A percentile compares a stretch with the other conserved stretches of the same genome.
These are phyloP conservation scores for Thunnus thynnus DNA, from an alignment of 2,113 vertebrate genomes.

Conservation along the genomic window DNA sequence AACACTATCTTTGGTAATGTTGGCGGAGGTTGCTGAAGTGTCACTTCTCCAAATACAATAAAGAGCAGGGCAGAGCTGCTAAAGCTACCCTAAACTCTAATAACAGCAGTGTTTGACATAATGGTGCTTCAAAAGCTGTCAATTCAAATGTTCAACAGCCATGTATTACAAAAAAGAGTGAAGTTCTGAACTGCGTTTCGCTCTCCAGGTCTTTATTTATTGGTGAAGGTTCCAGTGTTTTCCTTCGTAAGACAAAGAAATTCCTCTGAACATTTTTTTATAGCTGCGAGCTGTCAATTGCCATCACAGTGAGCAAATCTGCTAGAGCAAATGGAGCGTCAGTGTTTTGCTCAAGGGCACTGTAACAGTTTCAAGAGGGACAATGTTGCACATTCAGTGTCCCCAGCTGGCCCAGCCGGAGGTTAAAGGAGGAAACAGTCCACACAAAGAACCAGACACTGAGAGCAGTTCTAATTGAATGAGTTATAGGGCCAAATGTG, in stretches of 20 bases:
- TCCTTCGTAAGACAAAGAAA: neutral
- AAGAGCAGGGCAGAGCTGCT: too few species aligned
- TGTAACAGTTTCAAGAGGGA: neutral
- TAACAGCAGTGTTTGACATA: too few species aligned
- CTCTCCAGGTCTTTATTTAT: too few species aligned
- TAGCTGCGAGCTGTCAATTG: neutral
- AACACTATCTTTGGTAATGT: too few species aligned
- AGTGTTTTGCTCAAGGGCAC: neutral
- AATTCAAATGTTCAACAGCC: too few species aligned
- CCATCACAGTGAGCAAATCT: neutral
- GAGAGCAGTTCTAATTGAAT: slow-evolving; percentile 11
- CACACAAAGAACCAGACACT: slow-evolving; percentile 8
- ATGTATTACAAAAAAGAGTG: too few species aligned
- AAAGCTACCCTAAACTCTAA: too few species aligned
- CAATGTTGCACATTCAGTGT: neutral
- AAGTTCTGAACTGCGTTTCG: too few species aligned
- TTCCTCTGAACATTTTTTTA: neutral
- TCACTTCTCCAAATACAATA: too few species aligned
- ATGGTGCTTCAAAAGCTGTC: too few species aligned
- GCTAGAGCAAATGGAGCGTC: neutral
- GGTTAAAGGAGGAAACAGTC: slow-evolving; percentile 6
- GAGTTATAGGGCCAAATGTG: slow-evolving; percentile 6
- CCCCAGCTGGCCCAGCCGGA: neutral
- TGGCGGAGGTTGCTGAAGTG: too few species aligned
- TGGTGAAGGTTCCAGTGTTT: neutral